Base-by-base conservation (phyloP, 2,797 vertebrate species). In the Eulemur mongoz region DNA sequence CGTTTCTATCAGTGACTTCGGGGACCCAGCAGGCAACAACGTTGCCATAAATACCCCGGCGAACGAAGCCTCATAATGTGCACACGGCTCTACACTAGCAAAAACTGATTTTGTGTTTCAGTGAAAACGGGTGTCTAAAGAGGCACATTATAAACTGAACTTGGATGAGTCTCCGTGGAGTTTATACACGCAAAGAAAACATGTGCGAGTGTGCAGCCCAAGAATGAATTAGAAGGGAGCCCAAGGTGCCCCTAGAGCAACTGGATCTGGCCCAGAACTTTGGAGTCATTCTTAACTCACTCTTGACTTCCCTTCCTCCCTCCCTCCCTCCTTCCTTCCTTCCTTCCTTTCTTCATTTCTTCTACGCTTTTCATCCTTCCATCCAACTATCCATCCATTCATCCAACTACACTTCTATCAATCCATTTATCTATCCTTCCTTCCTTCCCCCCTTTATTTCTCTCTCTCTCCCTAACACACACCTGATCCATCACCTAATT, bases 71-170 rank as follows among this genome's bases (percentile, higher is more conserved):
- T 8, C 12, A 0, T 17, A 18, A n/a, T 6, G 20, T n/a, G 12
- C n/a, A 50, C 6, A 0, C 0, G 1, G 40, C 32, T 52, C 14
- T 27, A 20, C 0, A 3, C 17, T 11, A 85, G 45, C 59, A n/a
- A 32, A 22, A 6, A 10, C 35, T 2, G 15, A 45, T 25, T 54
- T 43, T 76, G 14, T 35, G 54, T 27, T 63, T 76, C 59, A 43
- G 35, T 14, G 35, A 43, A 54, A 43, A 30, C 8, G 13, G 67
- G 18, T 50, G 22, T 43, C 63, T 40, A 48, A 48, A 30, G 72
- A 48, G 40, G 23, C 17, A 38, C 10, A 0, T 72, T 43, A 14
- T 35, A 48, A 65, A 40, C 50, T 18, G 40, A 50, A 40, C n/a
- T 52, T 13, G 35, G 45, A 48, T 35, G 65, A 52, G 27, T 75